A percentile compares a stretch with the other conserved stretches of the same genome.
Conservation (phyloP, 2,888 invertebrate genomes). For the Thera obeliscata region DNA sequence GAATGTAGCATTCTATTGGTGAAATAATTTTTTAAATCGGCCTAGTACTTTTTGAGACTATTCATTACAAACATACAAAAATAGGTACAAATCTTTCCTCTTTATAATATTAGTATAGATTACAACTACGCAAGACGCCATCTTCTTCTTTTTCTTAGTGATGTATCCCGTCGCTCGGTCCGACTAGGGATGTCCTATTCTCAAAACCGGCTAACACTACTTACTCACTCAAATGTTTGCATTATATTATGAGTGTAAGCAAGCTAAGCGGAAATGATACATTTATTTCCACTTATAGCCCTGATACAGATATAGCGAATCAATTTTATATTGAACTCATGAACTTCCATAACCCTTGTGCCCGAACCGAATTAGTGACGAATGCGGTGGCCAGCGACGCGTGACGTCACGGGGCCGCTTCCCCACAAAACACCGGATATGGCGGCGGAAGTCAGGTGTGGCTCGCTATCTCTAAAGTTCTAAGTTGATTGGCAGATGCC, state of each 20-base stretch:
- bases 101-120: too few relatives aligned
- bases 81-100: too few relatives aligned
- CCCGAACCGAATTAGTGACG: slow-evolving; percentile 22
- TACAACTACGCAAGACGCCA: too few relatives aligned
- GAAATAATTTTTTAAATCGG: too few relatives aligned
- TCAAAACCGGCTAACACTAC: too few relatives aligned
- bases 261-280: not conserved
- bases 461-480: slow-evolving; percentile 41
- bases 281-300: not conserved
- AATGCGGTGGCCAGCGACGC: slow-evolving; percentile 47
- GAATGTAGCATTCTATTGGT: too few relatives aligned
- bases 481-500: slow-evolving; percentile 24
- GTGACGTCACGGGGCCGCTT: slow-evolving; percentile 62
- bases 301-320: not conserved
- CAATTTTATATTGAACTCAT: slow-evolving; percentile 3
- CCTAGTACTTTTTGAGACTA: too few relatives aligned
- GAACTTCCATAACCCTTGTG: slow-evolving; percentile 16
- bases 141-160: too few relatives aligned
- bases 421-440: slow-evolving; percentile 70
- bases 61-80: too few relatives aligned
- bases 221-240: too few relatives aligned
- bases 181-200: too few relatives aligned
- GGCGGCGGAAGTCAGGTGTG: slow-evolving; percentile 68
- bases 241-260: not conserved
- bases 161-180: too few relatives aligned